phyloP scores from a whole-genome alignment of 2,888 invertebrate genomes.

The Callyntrura guangdongensis region DNA sequence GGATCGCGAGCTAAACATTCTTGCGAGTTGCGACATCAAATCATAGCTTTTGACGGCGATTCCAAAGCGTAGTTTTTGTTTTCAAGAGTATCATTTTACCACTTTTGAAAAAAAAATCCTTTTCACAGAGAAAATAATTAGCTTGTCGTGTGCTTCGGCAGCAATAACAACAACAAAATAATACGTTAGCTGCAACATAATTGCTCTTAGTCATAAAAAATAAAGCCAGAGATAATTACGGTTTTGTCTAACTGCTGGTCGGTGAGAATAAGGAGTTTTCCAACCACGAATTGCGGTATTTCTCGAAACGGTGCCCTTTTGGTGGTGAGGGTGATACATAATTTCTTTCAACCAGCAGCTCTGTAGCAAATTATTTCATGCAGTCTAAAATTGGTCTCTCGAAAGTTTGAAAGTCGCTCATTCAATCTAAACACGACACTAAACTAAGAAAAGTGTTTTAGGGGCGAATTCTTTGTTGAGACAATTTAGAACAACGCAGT shows the following conservation, averaged over 20 bases:
- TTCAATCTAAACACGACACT: too few relatives aligned
- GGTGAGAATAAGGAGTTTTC: conserved; percentile 6
- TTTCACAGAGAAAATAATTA: conserved; percentile 4
- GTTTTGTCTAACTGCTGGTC: conserved; percentile 43
- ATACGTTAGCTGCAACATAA: not conserved
- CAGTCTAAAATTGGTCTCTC: too few relatives aligned
- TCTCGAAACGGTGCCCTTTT: not conserved
- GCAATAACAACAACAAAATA: not conserved
- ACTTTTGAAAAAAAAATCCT: not conserved
- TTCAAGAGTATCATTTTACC: not conserved
- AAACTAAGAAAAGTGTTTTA: not conserved
- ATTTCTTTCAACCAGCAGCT: not conserved
- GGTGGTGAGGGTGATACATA: not conserved
- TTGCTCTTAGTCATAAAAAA: not conserved
- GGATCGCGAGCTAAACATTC: too few relatives aligned
- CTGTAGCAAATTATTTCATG: too few relatives aligned
- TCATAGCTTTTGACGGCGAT: too few relatives aligned
- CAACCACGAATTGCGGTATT: not conserved
- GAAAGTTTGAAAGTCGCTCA: too few relatives aligned
- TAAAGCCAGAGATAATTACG: conserved; percentile 24
- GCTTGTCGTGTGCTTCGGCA: not conserved
- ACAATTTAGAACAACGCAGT: not conserved
- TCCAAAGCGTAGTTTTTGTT: not conserved
- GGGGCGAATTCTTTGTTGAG: not conserved
- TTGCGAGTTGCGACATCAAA: too few relatives aligned